Evolutionary conservation across 1,140 invertebrate genomes (phyloP).

Genomic region (Sitophilus oryzae): DNA sequence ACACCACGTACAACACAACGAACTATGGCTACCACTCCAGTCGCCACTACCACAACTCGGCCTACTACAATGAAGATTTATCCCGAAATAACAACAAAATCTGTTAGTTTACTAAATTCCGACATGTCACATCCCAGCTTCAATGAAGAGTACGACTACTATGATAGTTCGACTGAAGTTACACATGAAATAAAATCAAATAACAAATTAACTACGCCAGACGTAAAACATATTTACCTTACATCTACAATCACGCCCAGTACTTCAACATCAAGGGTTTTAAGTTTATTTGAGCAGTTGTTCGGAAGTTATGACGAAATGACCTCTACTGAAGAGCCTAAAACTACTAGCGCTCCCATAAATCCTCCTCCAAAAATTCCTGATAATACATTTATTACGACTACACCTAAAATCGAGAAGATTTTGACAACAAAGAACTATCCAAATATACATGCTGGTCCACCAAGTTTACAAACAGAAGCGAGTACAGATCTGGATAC

Average conservation of each 20-base stretch:
- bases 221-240: slow-evolving; percentile 20
- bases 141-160: slow-evolving; percentile 35
- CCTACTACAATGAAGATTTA: slow-evolving; percentile 34
- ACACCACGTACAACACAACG: slow-evolving; percentile 34
- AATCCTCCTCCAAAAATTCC: slow-evolving; percentile 4
- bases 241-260: slow-evolving; percentile 20
- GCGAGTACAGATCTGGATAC: slow-evolving; percentile 30
- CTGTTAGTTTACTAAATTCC: slow-evolving; percentile 31
- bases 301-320: slow-evolving; percentile 40
- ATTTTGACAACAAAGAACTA: not conserved
- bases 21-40: slow-evolving; percentile 40
- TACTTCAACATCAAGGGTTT: slow-evolving; percentile 36
- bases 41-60: slow-evolving; percentile 38
- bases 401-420: slow-evolving; percentile 3
- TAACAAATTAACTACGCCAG: slow-evolving; percentile 7
- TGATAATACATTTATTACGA: not conserved
- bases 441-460: slow-evolving; percentile 27
- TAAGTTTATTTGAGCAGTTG: slow-evolving; percentile 41
- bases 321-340: slow-evolving; percentile 27
- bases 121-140: slow-evolving; percentile 40
- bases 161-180: slow-evolving; percentile 14
- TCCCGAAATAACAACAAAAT: slow-evolving; percentile 29
- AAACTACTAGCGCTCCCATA: slow-evolving; percentile 8
- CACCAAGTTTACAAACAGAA: slow-evolving; percentile 28
- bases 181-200: slow-evolving; percentile 6